These are phyloP conservation scores for Fabriciana adippe DNA, from an alignment of 2,888 invertebrate genomes.

Conservation along the genomic window DNA sequence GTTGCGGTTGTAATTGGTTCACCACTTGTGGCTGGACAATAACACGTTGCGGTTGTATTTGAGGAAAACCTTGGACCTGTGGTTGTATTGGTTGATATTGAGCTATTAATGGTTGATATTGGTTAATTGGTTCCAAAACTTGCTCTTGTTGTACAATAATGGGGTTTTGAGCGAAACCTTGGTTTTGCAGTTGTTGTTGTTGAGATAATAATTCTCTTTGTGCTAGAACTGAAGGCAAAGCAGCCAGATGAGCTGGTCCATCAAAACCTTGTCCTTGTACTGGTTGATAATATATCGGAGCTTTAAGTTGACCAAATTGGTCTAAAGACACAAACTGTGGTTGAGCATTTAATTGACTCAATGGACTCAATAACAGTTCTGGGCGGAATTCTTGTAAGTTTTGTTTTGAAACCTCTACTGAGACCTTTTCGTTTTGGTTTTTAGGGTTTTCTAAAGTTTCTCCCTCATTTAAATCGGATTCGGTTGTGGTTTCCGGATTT, in stretches of 20 bases:
- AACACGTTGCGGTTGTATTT: slow-evolving; percentile 53
- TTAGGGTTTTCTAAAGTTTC: slow-evolving; percentile 54
- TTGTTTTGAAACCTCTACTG: slow-evolving; percentile 70
- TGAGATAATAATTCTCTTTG: slow-evolving; percentile 54
- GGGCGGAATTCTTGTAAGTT: slow-evolving; percentile 71
- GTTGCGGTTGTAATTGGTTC: slow-evolving; percentile 43
- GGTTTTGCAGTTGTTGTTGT: slow-evolving; percentile 48
- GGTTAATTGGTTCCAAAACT: slow-evolving; percentile 42
- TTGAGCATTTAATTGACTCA: slow-evolving; percentile 66
- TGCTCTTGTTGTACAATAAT: slow-evolving; percentile 49
- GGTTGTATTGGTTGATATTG: slow-evolving; percentile 44
- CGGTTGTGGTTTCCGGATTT: slow-evolving; percentile 55
- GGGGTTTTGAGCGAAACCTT: slow-evolving; percentile 46
- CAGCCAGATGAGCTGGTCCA: slow-evolving; percentile 67
- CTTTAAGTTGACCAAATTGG: slow-evolving; percentile 56
- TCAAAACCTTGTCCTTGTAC: slow-evolving; percentile 62
- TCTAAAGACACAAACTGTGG: slow-evolving; percentile 62
- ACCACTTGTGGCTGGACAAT: slow-evolving; percentile 48
- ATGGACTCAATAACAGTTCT: slow-evolving; percentile 64
- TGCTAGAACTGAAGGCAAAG: slow-evolving; percentile 66
- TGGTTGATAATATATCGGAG: slow-evolving; percentile 57
- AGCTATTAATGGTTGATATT: slow-evolving; percentile 46
- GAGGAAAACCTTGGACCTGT: slow-evolving; percentile 44
- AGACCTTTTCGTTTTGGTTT: slow-evolving; percentile 53
- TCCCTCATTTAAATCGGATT: slow-evolving; percentile 58